Evolutionary conservation across 2,113 vertebrate species (phyloP).

Genomic region (Agapornis roseicollis): DNA sequence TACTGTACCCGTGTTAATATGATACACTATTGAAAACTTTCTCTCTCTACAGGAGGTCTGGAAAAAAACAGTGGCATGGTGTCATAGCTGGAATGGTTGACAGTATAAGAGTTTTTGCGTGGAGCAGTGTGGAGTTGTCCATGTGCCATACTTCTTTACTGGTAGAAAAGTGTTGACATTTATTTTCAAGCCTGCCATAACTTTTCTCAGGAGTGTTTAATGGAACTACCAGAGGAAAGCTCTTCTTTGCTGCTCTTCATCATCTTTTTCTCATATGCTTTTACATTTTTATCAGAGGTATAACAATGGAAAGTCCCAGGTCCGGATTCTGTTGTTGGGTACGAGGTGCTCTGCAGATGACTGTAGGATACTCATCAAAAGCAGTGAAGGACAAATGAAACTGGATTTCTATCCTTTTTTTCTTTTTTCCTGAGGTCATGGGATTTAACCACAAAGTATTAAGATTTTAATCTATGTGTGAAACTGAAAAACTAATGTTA

Average conservation of each 20-base stretch:
- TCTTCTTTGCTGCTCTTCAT: neutral
- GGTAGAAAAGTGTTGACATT: neutral
- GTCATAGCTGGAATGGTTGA: neutral
- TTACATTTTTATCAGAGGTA: neutral
- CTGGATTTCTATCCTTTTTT: neutral
- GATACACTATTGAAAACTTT: neutral
- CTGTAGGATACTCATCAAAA: neutral
- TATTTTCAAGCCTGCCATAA: neutral
- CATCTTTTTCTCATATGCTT: neutral
- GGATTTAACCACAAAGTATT: neutral
- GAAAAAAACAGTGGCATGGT: neutral
- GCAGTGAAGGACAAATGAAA: neutral
- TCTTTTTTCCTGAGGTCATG: neutral
- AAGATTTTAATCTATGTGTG: slow-evolving; percentile 62
- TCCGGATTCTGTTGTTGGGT: neutral
- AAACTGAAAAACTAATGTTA: slow-evolving; percentile 40
- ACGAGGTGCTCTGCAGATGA: neutral
- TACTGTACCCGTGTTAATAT: neutral
- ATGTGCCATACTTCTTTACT: neutral
- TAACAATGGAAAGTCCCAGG: neutral
- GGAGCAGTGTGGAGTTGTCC: neutral
- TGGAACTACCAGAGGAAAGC: neutral
- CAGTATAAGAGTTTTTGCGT: neutral
- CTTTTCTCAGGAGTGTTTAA: neutral
- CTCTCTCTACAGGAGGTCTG: neutral